Evolutionary conservation across 2,113 vertebrate species (phyloP), one percentile per base, ranked within the genome.

Genomic region (Atractosteus spatula): DNA sequence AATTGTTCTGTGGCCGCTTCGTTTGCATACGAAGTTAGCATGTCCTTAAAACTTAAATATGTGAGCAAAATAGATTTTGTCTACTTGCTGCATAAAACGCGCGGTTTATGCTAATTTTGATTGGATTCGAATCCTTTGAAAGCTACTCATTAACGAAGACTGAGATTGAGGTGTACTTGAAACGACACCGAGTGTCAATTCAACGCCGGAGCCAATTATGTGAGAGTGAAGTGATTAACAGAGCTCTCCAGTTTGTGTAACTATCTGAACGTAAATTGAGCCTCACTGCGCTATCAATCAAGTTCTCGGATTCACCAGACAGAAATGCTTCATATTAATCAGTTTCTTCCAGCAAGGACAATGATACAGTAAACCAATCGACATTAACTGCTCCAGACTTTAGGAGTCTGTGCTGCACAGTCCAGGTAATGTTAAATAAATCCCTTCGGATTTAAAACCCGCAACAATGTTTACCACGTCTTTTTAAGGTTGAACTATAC

Each of bases 151-250:
- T 51, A 51, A 10, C 10, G 47, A 51, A 51, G 10, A 10, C 5
- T 51, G 47, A 51, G 10, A 51, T 51, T 51, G 47, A 7, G 5
- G 47, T 51, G 10, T 51, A 51, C 47, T 51, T 51, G 5, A 51
- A 51, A 51, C 47, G 1, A 29, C 29, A 5, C 47, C 5, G 47
- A 10, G 47, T 7, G 10, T 5, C 47, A 10, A 10, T 5, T 51
- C 47, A 7, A 5, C 87, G 89, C 82, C 91, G 87, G 91, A 89
- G 91, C 86, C 94, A 88, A 91, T 94, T 94, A 94, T 89, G 89
- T 91, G 91, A 86, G 80, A 77, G 86, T 96, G 91, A 93, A 95
- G 95, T 95, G 94, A 95, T 94, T 93, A 92, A 94, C 94, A 91
- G 92, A 85, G 86, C 92, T 92, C 91, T 92, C 84, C 85, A 90